Percentiles rank a stretch among this genome's conserved stretches.
Evolutionary conservation across 2,113 vertebrate species (phyloP).

Genomic region (Etheostoma cragini): DNA sequence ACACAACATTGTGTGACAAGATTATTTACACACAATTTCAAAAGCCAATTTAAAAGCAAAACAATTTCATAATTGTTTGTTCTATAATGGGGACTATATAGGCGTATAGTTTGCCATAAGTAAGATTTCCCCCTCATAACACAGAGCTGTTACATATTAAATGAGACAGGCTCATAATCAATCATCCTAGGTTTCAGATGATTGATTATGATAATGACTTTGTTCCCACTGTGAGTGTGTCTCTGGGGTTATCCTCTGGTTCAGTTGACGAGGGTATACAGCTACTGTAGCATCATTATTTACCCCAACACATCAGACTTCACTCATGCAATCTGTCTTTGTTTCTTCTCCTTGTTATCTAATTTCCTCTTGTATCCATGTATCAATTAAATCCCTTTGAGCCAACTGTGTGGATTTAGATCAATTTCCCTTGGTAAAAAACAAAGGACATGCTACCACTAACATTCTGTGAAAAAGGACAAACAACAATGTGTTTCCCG

Average conservation of each 20-base stretch:
- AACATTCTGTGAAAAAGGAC: background rate
- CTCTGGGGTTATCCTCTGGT: background rate
- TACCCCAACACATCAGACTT: background rate
- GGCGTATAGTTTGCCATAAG: background rate
- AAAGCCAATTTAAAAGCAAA: background rate
- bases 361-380: background rate
- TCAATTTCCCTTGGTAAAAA: background rate
- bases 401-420: background rate
- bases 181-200: conserved; percentile 19
- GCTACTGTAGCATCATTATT: conserved; percentile 9
- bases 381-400: background rate
- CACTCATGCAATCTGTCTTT: background rate
- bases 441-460: background rate
- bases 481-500: background rate
- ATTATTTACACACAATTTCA: background rate
- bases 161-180: conserved; percentile 37
- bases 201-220: conserved; percentile 51
- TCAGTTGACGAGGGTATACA: background rate
- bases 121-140: background rate
- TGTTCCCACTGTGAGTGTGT: conserved; percentile 13
- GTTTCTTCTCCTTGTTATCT: conserved; percentile 17
- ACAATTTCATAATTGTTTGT: background rate
- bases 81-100: background rate
- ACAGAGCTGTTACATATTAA: background rate
- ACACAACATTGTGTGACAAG: background rate